Evolutionary conservation across 2,797 vertebrate species (phyloP).

Genomic region (Cryptoprocta ferox): DNA sequence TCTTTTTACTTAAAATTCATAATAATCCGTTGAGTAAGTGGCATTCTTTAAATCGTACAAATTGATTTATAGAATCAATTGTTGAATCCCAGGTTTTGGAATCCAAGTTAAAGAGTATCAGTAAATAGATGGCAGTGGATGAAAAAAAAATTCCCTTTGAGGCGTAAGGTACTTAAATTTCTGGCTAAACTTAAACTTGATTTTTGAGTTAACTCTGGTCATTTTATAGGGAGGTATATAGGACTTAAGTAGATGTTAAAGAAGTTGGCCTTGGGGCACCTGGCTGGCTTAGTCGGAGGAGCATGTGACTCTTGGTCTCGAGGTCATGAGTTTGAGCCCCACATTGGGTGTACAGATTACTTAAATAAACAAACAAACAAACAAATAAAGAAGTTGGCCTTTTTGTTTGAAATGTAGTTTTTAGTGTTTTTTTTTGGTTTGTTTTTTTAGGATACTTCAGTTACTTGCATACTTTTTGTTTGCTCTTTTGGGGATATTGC

Average conservation of each 20-base stretch:
- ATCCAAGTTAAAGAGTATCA: conserved; percentile 15
- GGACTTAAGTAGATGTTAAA: background rate
- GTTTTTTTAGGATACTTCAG: background rate
- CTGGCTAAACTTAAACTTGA: background rate
- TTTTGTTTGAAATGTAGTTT: background rate
- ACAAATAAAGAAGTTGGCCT: background rate
- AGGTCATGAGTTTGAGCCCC: too few species aligned
- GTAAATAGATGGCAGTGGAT: background rate
- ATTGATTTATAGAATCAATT: conserved; percentile 38
- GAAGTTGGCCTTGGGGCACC: background rate
- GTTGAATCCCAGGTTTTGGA: conserved; percentile 43
- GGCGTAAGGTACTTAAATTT: conserved; percentile 31
- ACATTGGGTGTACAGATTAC: too few species aligned
- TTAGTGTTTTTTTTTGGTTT: background rate
- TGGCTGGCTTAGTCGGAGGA: too few species aligned
- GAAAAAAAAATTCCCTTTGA: background rate
- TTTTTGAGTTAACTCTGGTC: background rate
- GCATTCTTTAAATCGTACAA: conserved; percentile 24
- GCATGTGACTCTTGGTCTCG: too few species aligned
- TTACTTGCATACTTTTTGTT: conserved; percentile 39
- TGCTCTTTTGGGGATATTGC: conserved; percentile 21
- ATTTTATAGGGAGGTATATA: background rate
- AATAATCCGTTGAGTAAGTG: conserved; percentile 16
- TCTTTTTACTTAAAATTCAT: conserved; percentile 7
- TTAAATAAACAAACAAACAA: too few species aligned